Conservation (phyloP, 2,888 invertebrate species). For the Venusia cambrica region DNA sequence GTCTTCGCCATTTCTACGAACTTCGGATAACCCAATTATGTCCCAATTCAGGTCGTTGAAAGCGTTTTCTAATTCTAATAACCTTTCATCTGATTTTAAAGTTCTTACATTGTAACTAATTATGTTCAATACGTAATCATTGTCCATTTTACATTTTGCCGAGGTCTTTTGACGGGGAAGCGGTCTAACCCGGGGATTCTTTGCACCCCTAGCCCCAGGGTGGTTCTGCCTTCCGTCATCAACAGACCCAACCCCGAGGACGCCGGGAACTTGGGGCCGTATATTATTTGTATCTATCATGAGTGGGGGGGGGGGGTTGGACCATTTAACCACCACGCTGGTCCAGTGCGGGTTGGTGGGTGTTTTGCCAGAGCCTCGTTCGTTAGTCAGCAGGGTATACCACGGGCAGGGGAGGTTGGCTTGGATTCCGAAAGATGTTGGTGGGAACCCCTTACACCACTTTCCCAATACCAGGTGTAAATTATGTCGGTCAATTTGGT, state of each 20-base stretch:
- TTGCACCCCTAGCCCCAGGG: neutral
- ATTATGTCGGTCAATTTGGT: too few relatives aligned
- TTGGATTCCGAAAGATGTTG: too few relatives aligned
- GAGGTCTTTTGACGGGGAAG: constrained; percentile 1
- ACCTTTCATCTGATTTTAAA: constrained; percentile 5
- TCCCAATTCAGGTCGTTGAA: constrained; percentile 8
- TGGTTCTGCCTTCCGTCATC: constrained; percentile 2
- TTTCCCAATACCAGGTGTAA: too few relatives aligned
- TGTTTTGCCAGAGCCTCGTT: too few relatives aligned
- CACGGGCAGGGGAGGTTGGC: too few relatives aligned
- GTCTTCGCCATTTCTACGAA: constrained; percentile 7
- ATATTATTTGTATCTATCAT: neutral
- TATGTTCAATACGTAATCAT: too few relatives aligned
- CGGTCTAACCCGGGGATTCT: constrained; percentile 2
- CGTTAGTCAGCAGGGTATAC: too few relatives aligned
- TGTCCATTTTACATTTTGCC: too few relatives aligned
- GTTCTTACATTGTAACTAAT: constrained; percentile 3
- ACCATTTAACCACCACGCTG: neutral
- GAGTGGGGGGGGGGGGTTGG: too few relatives aligned
- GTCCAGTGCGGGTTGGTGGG: too few relatives aligned
- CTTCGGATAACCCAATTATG: constrained; percentile 10
- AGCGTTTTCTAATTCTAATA: constrained; percentile 11
- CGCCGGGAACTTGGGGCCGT: constrained; percentile 2
- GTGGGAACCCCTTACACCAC: too few relatives aligned
- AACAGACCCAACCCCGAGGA: neutral